Base-by-base conservation (phyloP, 2,888 invertebrate genomes). In the Lycophotia porphyrea region DNA sequence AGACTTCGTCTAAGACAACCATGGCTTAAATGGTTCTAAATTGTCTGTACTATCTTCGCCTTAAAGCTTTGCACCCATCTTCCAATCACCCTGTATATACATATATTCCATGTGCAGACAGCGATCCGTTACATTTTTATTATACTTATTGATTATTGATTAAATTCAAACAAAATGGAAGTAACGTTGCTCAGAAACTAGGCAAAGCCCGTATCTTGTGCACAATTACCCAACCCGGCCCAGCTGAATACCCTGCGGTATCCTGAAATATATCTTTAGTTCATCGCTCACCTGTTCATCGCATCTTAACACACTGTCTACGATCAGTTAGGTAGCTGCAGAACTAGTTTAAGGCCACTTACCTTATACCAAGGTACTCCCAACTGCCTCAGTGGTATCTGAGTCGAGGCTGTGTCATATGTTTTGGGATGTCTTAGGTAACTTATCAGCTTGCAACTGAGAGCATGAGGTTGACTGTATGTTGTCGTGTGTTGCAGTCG, bases 401-500 rank as follows among this genome's bases (percentile, higher is more conserved):
- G 8, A 58, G 27, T 7, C 27, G 55, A 27, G 15, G 18, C 18
- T 31, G 15, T 55, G 55, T 31, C 27, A 55, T 18, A 31, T 31
- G 31, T 8, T 31, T 18, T 3, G 4, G n/a, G n/a, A 52, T 27
- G 5, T 58, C 58, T 58, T 8, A 31, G 4, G 8, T 21, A 34
- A 34, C 7, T 60, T 11, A 58, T 34, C 5, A 3, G 18, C 18
- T 18, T 55, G 55, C 27, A 15, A 55, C 5, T 18, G 58, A 18
- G 27, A 60, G n/a, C 60, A 34, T 21, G 60, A 34, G 34, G 34
- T 60, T 11, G 9, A 63, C n/a, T n/a, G 61, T n/a, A 15, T 15
- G n/a, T 21, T n/a, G n/a, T 4, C 15, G 39, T 42, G 15, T 34
- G 71, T 55, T 69, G n/a, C 96, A 97, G 96, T 94, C 96, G 52